Conservation (phyloP, 2,888 invertebrate species). For the Neoaliturus tenellus region DNA sequence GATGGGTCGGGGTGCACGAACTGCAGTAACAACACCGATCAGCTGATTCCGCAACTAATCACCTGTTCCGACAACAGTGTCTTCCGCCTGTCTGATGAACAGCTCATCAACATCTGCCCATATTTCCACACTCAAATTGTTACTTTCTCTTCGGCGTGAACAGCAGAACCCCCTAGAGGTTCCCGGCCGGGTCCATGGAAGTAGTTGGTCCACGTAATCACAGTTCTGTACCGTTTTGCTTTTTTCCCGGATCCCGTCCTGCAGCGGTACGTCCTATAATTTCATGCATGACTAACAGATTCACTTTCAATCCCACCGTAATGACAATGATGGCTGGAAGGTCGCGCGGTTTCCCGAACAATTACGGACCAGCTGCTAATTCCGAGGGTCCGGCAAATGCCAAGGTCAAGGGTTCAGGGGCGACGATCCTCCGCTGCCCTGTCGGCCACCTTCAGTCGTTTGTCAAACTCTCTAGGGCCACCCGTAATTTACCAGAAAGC, state of each 20-base stretch:
- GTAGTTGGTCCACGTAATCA: too few species aligned
- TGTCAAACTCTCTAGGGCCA: not conserved
- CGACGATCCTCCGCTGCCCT: not conserved
- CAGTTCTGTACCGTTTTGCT: not conserved
- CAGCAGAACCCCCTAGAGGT: not conserved
- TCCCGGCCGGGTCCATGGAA: too few species aligned
- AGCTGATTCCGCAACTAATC: not conserved
- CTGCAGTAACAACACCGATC: not conserved
- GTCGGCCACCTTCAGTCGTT: not conserved
- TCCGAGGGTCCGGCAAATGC: constrained; percentile 21
- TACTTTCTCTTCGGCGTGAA: not conserved
- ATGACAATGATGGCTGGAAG: constrained; percentile 22
- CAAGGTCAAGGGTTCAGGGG: constrained; percentile 20
- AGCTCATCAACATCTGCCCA: not conserved
- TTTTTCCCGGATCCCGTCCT: not conserved
- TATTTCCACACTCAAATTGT: not conserved
- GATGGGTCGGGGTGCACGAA: constrained; percentile 3
- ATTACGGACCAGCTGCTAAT: constrained; percentile 6
- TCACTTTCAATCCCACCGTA: constrained; percentile 18
- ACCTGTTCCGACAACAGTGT: not conserved
- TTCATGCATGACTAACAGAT: constrained; percentile 22
- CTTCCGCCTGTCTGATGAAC: constrained; percentile 4
- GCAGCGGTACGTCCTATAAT: constrained; percentile 16
- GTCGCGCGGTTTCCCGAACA: constrained; percentile 20
- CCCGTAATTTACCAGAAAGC: not conserved